These are phyloP conservation scores for Diorhabda elongata DNA, from an alignment of 1,140 invertebrate genomes.

Conservation along the genomic window DNA sequence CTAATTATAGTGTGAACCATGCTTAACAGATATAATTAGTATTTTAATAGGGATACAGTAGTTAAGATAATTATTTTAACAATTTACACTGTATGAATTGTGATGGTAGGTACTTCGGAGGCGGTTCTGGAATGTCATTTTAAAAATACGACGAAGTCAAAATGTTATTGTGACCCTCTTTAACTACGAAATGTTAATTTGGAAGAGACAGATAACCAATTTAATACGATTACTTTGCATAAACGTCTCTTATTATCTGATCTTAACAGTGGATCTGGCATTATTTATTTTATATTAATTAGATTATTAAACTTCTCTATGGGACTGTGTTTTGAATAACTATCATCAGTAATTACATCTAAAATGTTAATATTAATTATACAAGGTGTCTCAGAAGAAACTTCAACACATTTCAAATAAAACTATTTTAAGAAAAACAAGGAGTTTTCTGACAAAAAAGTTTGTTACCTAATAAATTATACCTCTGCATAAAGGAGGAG, in stretches of 20 bases:
- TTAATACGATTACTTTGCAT: conserved; percentile 1
- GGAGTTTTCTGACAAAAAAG: no score
- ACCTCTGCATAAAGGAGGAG: no score
- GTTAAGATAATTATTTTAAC: conserved; percentile 44
- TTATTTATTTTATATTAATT: not conserved
- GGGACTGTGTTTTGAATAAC: no score
- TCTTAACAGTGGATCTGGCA: not conserved
- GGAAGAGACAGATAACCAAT: not conserved
- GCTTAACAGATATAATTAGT: conserved; percentile 45
- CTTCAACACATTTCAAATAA: no score
- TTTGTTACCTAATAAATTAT: no score
- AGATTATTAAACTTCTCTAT: not conserved
- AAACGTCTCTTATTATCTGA: conserved; percentile 1
- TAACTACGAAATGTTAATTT: not conserved
- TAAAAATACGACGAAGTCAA: not conserved
- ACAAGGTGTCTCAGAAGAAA: no score
- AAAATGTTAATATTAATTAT: no score
- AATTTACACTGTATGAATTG: conserved; percentile 38
- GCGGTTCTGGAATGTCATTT: conserved; percentile 23
- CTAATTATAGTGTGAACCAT: conserved; percentile 45
- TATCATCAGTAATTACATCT: no score
- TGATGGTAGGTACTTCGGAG: conserved; percentile 26
- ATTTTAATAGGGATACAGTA: conserved; percentile 46
- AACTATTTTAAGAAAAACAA: no score
- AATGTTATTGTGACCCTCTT: not conserved